These are phyloP conservation scores for Ceyx melanurus DNA, from an alignment of 2,113 vertebrate genomes.

Conservation along the genomic window DNA sequence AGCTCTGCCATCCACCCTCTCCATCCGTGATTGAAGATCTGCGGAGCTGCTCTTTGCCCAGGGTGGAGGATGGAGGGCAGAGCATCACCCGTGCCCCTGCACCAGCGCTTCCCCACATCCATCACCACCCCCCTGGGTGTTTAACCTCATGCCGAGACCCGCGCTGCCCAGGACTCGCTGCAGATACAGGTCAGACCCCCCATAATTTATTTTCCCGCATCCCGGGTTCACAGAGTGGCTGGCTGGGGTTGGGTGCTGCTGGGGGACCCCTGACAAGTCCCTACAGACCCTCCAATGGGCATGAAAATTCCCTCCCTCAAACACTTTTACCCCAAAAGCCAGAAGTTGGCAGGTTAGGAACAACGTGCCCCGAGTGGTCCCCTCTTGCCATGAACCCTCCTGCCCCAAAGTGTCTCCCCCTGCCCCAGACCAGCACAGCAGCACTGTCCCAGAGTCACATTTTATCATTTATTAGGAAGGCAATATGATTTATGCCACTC, in stretches of 20 bases:
- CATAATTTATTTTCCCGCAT: neutral
- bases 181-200: neutral
- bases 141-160: rapidly evolving
- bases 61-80: neutral
- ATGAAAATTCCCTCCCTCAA: neutral
- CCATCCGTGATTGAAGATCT: rapidly evolving
- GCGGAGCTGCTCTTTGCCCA: rapidly evolving
- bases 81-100: neutral
- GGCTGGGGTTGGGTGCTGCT: neutral
- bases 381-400: neutral
- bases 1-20: rapidly evolving
- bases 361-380: neutral
- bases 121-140: rapidly evolving
- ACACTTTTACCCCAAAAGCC: neutral
- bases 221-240: rapidly evolving
- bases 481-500: neutral
- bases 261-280: rapidly evolving
- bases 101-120: neutral
- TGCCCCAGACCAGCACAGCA: neutral
- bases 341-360: neutral
- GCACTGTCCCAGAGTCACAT: neutral
- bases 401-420: neutral
- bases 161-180: rapidly evolving
- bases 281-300: rapidly evolving
- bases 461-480: constrained; percentile 29